phyloP scores from a whole-genome alignment of 2,113 vertebrate species.

The Bubo bubo region DNA sequence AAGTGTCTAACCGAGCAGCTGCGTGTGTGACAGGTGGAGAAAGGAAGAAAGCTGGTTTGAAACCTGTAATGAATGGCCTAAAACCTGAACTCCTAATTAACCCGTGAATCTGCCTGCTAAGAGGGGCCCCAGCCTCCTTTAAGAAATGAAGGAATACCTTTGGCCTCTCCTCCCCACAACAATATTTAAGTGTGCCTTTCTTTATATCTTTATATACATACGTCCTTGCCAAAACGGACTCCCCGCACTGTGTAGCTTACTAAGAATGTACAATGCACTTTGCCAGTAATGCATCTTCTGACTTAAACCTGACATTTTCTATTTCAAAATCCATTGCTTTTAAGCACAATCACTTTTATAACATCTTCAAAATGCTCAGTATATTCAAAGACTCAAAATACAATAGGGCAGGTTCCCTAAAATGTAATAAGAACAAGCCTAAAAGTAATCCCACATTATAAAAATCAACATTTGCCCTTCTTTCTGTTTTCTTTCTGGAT shows the following conservation, averaged over 20 bases:
- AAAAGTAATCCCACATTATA: background rate
- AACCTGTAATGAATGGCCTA: background rate
- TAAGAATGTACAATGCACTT: background rate
- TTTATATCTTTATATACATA: background rate
- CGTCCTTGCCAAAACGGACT: background rate
- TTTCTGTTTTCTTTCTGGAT: background rate
- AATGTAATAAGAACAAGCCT: background rate
- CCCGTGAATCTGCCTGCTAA: background rate
- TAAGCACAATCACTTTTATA: background rate
- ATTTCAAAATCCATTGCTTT: background rate
- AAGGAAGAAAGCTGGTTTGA: background rate
- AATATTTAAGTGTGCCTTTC: background rate
- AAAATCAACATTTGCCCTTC: background rate
- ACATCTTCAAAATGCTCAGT: background rate
- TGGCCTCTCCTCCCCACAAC: background rate
- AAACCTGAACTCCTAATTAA: background rate
- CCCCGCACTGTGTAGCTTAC: background rate
- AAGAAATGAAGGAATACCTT: background rate
- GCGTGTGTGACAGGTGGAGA: background rate
- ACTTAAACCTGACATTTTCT: background rate
- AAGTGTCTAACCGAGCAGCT: background rate
- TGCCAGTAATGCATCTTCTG: background rate
- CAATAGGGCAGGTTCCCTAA: background rate
- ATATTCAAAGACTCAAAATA: background rate
- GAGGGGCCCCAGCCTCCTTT: background rate